These are phyloP conservation scores for Enteromius afrohamiltoni DNA, from an alignment of 2,797 vertebrate genomes.

Conservation along the genomic window DNA sequence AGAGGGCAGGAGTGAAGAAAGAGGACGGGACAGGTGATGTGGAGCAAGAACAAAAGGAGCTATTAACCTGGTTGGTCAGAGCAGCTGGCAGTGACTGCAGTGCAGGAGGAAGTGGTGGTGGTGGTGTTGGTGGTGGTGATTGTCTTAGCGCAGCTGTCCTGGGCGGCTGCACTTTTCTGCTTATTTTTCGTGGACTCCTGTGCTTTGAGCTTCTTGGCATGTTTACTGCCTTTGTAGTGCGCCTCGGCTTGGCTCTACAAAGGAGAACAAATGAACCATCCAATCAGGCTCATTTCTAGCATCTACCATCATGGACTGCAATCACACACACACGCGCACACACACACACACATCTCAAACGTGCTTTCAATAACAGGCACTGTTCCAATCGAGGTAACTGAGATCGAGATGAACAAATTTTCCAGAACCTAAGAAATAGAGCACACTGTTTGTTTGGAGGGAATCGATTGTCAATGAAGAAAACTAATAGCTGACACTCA, in stretches of 20 bases:
- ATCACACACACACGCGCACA: constrained; percentile 66
- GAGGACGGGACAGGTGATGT: constrained; percentile 11
- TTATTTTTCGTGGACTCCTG: constrained; percentile 94
- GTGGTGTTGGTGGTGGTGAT: constrained; percentile 69
- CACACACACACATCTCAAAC: constrained; percentile 44
- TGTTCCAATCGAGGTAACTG: constrained; percentile 51
- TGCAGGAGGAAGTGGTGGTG: constrained; percentile 53
- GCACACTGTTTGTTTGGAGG: neutral
- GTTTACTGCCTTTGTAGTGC: constrained; percentile 98
- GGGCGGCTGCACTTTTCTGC: constrained; percentile 83
- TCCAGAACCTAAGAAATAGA: neutral
- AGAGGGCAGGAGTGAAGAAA: neutral
- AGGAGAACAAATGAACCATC: constrained; percentile 83
- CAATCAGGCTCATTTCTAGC: constrained; percentile 80
- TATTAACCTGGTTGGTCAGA: constrained; percentile 90
- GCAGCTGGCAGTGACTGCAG: constrained; percentile 79
- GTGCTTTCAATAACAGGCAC: constrained; percentile 78
- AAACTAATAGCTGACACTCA: constrained; percentile 11
- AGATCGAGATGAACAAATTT: neutral
- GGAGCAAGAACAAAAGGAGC: constrained; percentile 73
- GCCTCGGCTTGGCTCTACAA: constrained; percentile 98
- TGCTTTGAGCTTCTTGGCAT: constrained; percentile 98
- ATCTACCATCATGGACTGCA: constrained; percentile 70
- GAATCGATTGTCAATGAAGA: constrained; percentile 18
- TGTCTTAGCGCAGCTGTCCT: constrained; percentile 83